phyloP scores from a whole-genome alignment of 2,113 vertebrate genomes.

The Cinclus cinclus region DNA sequence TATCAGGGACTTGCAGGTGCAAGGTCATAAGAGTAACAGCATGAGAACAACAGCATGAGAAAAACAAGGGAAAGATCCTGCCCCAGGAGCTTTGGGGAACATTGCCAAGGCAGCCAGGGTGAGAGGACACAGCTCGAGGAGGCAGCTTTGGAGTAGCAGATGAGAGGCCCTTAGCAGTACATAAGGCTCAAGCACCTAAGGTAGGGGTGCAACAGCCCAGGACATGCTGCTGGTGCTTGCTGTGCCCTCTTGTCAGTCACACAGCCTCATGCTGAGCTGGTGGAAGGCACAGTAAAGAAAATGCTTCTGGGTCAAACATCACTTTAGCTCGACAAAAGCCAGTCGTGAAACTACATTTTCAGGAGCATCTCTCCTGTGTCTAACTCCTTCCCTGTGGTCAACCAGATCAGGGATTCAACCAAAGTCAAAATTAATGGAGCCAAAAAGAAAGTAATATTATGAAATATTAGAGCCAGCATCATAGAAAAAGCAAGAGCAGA shows the following conservation, averaged over 20 bases:
- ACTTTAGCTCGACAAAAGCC: not conserved
- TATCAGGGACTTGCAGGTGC: conserved; percentile 26
- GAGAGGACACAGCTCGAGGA: not conserved
- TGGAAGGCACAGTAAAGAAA: not conserved
- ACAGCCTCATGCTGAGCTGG: not conserved
- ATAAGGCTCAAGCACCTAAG: not conserved
- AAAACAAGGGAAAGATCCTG: not conserved
- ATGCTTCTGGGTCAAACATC: not conserved
- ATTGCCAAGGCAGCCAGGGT: not conserved
- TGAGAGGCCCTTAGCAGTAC: not conserved
- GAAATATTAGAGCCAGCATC: not conserved
- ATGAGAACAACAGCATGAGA: not conserved
- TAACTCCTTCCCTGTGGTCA: fast-evolving
- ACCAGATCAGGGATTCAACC: not conserved
- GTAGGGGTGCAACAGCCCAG: not conserved
- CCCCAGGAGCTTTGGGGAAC: not conserved
- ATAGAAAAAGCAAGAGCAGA: not conserved
- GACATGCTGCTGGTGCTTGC: not conserved
- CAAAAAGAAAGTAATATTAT: not conserved
- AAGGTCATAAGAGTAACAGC: conserved; percentile 27
- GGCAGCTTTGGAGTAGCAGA: not conserved
- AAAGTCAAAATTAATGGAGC: not conserved
- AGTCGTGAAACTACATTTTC: not conserved
- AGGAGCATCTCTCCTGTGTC: not conserved
- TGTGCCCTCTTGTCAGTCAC: not conserved